A percentile compares a stretch with the other conserved stretches of the same genome.
Conservation (phyloP, 2,797 vertebrate genomes). For the Pangasius larnaudii region DNA sequence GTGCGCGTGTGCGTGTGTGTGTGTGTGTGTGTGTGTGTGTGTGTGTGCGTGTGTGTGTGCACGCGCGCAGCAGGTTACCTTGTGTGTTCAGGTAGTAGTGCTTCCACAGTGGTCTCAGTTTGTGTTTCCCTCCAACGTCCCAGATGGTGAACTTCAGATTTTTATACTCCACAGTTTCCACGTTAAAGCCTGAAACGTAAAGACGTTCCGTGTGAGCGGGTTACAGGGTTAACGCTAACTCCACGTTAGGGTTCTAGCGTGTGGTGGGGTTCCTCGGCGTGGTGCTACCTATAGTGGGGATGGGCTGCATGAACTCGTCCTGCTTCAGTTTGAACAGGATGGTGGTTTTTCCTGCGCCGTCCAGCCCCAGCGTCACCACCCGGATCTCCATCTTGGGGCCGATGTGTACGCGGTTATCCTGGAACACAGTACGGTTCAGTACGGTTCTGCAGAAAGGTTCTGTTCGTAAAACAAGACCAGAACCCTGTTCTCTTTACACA, state of each 20-base stretch:
- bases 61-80: conserved; percentile 75
- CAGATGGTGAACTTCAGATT: conserved; percentile 99
- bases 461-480: not conserved
- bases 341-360: conserved; percentile 96
- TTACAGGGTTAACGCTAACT: too few relatives aligned
- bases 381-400: conserved; percentile 99
- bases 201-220: not conserved
- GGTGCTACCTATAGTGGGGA: conserved; percentile 92
- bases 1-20: not conserved
- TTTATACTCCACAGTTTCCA: conserved; percentile 99
- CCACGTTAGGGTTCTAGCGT: not conserved
- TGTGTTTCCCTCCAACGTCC: conserved; percentile 98
- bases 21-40: not conserved
- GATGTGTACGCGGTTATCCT: conserved; percentile 99
- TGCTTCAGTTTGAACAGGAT: conserved; percentile 98
- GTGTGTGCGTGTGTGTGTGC: not conserved
- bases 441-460: not conserved
- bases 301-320: conserved; percentile 99
- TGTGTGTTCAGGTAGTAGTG: conserved; percentile 99
- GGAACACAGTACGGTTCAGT: conserved; percentile 24
- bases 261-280: not conserved
- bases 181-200: conserved; percentile 88
- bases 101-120: conserved; percentile 97
- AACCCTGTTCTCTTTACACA: not conserved
- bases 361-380: conserved; percentile 93